These are phyloP conservation scores for Melikaiella ostensackeni DNA, from an alignment of 2,888 invertebrate genomes.

Conservation along the genomic window DNA sequence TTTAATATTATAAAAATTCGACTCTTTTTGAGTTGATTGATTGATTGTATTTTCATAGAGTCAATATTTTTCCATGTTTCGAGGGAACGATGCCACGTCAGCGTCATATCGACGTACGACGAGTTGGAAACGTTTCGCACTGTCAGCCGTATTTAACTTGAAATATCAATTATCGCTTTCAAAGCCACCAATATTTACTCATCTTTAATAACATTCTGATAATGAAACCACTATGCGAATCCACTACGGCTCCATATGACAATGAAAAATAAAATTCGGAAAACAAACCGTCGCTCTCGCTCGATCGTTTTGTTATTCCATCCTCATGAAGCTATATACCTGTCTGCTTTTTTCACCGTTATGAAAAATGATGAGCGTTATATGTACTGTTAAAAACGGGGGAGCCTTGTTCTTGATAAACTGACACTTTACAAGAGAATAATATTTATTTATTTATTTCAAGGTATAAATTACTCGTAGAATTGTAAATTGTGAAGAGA, in stretches of 20 bases:
- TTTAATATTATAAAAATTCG: neutral
- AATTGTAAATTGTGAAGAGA: too few species aligned
- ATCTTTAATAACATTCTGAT: slow-evolving; percentile 16
- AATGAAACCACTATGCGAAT: slow-evolving; percentile 7
- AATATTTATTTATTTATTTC: neutral
- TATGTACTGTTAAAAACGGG: neutral
- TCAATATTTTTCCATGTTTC: slow-evolving; percentile 16
- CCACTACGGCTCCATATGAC: neutral
- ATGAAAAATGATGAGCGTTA: slow-evolving; percentile 19
- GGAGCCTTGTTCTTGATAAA: too few species aligned
- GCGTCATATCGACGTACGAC: neutral
- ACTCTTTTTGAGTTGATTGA: neutral
- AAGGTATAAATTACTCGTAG: neutral
- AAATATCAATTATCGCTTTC: slow-evolving; percentile 23
- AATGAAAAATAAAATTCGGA: slow-evolving; percentile 28
- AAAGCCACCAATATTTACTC: slow-evolving; percentile 26
- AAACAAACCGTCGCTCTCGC: slow-evolving; percentile 5
- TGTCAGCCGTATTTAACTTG: slow-evolving; percentile 29
- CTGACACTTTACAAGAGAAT: too few species aligned
- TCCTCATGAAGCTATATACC: slow-evolving; percentile 22
- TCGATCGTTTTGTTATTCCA: slow-evolving; percentile 10
- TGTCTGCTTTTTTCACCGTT: slow-evolving; percentile 15
- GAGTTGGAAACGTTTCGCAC: slow-evolving; percentile 18
- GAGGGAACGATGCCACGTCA: slow-evolving; percentile 19
- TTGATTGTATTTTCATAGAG: neutral